A percentile compares a stretch with the other conserved stretches of the same genome.
Conservation (phyloP, 2,113 vertebrate genomes). For the Alosa alosa region DNA sequence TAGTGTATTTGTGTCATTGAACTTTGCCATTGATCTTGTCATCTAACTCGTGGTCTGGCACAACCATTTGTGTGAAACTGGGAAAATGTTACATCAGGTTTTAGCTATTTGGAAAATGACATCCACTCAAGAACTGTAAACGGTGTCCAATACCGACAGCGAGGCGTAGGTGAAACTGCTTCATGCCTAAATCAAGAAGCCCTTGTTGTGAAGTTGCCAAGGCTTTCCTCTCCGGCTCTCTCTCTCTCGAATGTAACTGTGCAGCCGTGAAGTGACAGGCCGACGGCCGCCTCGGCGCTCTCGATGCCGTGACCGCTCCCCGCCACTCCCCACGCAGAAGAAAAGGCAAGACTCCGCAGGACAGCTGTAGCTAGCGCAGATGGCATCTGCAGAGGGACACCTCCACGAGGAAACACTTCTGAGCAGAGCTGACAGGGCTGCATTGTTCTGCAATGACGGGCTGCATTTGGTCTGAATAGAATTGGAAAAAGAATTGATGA, state of each 20-base stretch:
- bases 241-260: neutral
- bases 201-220: neutral
- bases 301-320: neutral
- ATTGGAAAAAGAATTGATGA: neutral
- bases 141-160: neutral
- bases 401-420: neutral
- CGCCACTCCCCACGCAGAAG: neutral
- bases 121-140: neutral
- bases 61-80: neutral
- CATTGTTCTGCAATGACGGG: neutral
- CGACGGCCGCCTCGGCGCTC: neutral
- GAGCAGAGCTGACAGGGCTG: neutral
- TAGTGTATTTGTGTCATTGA: neutral
- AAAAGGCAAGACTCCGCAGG: neutral
- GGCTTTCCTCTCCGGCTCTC: neutral
- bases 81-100: neutral
- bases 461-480: neutral
- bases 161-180: constrained; percentile 1
- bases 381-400: neutral
- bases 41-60: neutral
- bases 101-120: neutral
- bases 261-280: neutral
- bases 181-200: neutral
- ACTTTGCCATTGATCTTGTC: neutral
- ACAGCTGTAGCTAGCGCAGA: neutral